phyloP scores from a whole-genome alignment of 2,797 vertebrate species.

The Aplochiton taeniatus region DNA sequence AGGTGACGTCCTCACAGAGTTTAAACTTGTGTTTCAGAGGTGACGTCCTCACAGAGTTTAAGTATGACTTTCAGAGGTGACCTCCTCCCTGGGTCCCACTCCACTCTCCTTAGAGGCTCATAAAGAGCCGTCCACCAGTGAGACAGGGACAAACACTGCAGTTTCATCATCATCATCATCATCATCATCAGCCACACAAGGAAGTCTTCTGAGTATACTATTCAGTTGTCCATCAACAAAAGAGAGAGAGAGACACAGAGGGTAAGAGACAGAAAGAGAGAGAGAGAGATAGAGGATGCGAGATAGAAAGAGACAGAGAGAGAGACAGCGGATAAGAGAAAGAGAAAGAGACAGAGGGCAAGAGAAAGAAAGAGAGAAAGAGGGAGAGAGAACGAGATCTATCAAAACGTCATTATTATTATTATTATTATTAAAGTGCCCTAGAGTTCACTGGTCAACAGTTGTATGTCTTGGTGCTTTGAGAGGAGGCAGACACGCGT shows the following conservation, averaged over 20 bases:
- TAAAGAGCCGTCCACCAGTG: no score
- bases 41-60: no score
- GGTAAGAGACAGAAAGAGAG: background rate
- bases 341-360: background rate
- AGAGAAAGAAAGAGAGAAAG: background rate
- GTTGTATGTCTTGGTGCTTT: slow-evolving; percentile 4
- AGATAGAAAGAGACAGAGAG: background rate
- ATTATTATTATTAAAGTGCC: slow-evolving; percentile 7
- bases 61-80: no score
- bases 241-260: background rate
- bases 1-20: no score
- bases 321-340: background rate
- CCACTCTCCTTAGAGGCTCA: no score
- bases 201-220: slow-evolving; percentile 8
- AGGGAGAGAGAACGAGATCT: background rate
- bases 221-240: slow-evolving; percentile 15
- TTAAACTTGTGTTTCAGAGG: no score
- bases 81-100: no score
- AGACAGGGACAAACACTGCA: background rate
- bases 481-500: background rate
- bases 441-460: slow-evolving; percentile 9
- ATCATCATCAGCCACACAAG: background rate
- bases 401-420: no score
- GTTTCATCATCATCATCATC: background rate
- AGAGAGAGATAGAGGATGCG: background rate